phyloP scores from a whole-genome alignment of 2,797 vertebrate species.

The Anas capensis region DNA sequence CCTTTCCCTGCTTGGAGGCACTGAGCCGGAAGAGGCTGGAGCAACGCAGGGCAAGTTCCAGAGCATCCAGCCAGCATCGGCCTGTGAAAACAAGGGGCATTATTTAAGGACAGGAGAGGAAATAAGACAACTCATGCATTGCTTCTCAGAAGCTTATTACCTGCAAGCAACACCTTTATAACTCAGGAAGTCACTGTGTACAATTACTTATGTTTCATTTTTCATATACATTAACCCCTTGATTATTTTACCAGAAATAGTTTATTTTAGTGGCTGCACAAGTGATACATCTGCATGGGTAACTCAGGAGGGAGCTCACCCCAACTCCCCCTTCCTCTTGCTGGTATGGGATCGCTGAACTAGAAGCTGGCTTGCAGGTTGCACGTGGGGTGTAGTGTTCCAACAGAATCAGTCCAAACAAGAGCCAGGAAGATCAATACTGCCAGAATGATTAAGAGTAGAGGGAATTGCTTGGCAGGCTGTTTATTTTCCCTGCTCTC shows the following conservation, averaged over 20 bases:
- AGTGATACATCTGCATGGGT: not conserved
- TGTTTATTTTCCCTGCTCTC: not conserved
- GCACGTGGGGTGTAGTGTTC: rapidly evolving
- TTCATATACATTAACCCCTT: not conserved
- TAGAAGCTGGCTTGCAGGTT: not conserved
- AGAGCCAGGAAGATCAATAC: not conserved
- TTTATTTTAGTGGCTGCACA: not conserved
- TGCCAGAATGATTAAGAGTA: not conserved
- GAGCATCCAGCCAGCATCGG: conserved; percentile 97
- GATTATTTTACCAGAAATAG: not conserved
- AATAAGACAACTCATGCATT: not conserved
- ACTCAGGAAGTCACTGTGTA: not conserved
- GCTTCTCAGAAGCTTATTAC: not conserved
- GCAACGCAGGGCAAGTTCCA: conserved; percentile 94
- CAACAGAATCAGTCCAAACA: not conserved
- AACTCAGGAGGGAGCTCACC: not conserved
- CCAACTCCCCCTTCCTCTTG: not conserved
- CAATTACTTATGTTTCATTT: not conserved
- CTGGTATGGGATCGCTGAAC: not conserved
- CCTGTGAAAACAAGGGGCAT: conserved; percentile 79
- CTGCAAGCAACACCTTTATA: not conserved
- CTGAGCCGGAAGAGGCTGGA: conserved; percentile 92
- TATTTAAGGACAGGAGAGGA: not conserved
- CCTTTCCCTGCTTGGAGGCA: conserved; percentile 84
- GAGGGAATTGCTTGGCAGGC: not conserved